These are phyloP conservation scores for Otis tarda DNA, from an alignment of 2,113 vertebrate species.

Conservation along the genomic window DNA sequence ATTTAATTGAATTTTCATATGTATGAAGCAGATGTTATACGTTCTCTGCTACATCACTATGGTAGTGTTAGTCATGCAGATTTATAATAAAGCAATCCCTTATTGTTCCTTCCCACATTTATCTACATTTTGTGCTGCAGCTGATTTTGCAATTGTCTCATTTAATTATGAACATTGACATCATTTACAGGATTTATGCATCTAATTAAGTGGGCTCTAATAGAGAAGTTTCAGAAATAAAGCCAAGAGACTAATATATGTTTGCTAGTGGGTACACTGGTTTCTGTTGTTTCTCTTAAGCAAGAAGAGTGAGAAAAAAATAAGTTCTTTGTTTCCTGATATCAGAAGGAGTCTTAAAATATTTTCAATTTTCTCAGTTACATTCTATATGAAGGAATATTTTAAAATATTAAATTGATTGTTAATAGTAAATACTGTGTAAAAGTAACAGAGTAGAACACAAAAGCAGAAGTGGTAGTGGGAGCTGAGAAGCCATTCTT, in stretches of 20 bases:
- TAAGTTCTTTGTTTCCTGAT: neutral
- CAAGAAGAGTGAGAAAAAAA: neutral
- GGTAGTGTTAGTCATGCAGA: conserved; percentile 62
- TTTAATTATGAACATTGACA: conserved; percentile 67
- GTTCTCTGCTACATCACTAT: conserved; percentile 40
- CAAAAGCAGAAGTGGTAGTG: neutral
- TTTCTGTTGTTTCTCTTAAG: conserved; percentile 36
- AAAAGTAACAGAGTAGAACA: neutral
- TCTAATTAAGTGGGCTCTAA: conserved; percentile 60
- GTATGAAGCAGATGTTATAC: conserved; percentile 71
- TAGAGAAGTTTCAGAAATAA: conserved; percentile 45
- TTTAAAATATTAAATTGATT: neutral
- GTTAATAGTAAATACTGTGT: neutral
- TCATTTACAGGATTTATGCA: conserved; percentile 60
- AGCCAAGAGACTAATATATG: conserved; percentile 30
- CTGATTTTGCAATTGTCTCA: conserved; percentile 63
- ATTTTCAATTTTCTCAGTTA: neutral
- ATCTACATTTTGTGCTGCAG: conserved; percentile 56
- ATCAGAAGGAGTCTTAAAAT: neutral
- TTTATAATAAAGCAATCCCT: conserved; percentile 43
- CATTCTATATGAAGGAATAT: neutral
- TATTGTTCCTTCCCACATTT: conserved; percentile 53
- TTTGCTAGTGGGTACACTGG: neutral
- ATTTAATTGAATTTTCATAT: conserved; percentile 77
- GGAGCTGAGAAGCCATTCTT: neutral